Evolutionary conservation across 2,888 invertebrate genomes (phyloP).

Genomic region (Tetheella fluctuosa): DNA sequence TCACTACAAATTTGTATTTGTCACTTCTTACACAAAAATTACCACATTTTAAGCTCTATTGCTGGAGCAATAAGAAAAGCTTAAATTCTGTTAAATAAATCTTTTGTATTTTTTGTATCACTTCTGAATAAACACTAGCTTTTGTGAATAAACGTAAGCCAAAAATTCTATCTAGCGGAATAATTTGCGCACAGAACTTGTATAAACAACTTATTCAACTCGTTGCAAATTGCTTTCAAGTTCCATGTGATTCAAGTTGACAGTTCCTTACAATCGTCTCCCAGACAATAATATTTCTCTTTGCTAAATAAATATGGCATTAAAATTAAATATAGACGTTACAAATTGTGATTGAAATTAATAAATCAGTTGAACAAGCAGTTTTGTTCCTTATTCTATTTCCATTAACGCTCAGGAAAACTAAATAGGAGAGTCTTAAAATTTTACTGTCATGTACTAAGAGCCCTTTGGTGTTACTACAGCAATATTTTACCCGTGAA

Average conservation of each 20-base stretch:
- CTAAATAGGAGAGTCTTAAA: slow-evolving; percentile 43
- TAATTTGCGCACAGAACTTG: slow-evolving; percentile 65
- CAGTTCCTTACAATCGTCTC: slow-evolving; percentile 43
- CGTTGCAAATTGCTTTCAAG: slow-evolving; percentile 55
- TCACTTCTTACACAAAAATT: slow-evolving; percentile 18
- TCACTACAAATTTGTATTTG: slow-evolving; percentile 27
- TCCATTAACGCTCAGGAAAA: slow-evolving; percentile 33
- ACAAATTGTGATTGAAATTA: slow-evolving; percentile 6
- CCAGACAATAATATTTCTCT: slow-evolving; percentile 32
- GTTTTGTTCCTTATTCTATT: slow-evolving; percentile 35
- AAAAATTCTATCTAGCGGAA: slow-evolving; percentile 53
- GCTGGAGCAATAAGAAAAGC: slow-evolving; percentile 21
- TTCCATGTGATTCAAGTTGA: slow-evolving; percentile 37
- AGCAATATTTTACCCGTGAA: slow-evolving; percentile 19
- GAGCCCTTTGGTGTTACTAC: slow-evolving; percentile 33
- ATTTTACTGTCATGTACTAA: slow-evolving; percentile 52
- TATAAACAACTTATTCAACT: slow-evolving; percentile 64
- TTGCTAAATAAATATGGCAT: slow-evolving; percentile 47
- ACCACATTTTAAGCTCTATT: slow-evolving; percentile 44
- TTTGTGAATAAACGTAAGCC: slow-evolving; percentile 51
- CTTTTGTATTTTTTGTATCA: slow-evolving; percentile 60
- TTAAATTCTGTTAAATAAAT: slow-evolving; percentile 21
- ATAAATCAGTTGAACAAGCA: slow-evolving; percentile 18
- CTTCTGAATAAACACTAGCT: slow-evolving; percentile 68
- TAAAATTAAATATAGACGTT: slow-evolving; percentile 21